Evolutionary conservation across 2,888 invertebrate genomes (phyloP).

Genomic region (Drosophila barbarae): DNA sequence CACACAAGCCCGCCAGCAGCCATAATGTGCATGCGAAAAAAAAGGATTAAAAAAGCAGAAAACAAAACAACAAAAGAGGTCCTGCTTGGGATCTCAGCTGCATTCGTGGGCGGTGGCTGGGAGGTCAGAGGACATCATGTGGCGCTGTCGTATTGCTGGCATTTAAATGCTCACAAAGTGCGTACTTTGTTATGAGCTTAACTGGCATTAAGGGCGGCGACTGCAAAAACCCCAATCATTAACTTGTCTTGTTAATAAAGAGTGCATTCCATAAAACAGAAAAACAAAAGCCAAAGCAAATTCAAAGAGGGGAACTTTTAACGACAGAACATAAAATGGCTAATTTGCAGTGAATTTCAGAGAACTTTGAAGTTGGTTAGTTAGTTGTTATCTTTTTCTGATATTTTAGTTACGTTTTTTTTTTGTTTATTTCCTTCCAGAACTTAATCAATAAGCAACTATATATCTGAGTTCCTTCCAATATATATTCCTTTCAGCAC

Average conservation of each 20-base stretch:
- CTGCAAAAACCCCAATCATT: constrained; percentile 27
- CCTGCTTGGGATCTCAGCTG: constrained; percentile 20
- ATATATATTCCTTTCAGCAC: constrained; percentile 2
- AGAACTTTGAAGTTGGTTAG: not conserved
- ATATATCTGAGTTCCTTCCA: not conserved
- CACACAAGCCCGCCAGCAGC: not conserved
- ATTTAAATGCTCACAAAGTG: constrained; percentile 67
- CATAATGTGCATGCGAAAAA: constrained; percentile 9
- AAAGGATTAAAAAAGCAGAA: constrained; percentile 13
- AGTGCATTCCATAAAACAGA: constrained; percentile 9
- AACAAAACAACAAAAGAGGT: constrained; percentile 15
- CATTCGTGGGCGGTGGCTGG: constrained; percentile 21
- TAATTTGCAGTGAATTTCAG: constrained; percentile 5
- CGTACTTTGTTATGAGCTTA: constrained; percentile 51
- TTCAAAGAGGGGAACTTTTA: constrained; percentile 2
- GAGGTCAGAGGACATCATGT: constrained; percentile 26
- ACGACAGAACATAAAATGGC: not conserved
- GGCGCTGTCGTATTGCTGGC: constrained; percentile 51
- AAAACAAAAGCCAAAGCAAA: not conserved
- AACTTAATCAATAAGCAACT: not conserved
- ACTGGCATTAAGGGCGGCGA: constrained; percentile 36
- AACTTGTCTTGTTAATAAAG: constrained; percentile 33
- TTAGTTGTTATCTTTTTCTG: not conserved
- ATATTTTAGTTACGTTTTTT: not conserved
- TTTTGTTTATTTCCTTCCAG: not conserved